Conservation (phyloP, 2,888 invertebrate genomes). For the Caenorhabditis angaria region DNA sequence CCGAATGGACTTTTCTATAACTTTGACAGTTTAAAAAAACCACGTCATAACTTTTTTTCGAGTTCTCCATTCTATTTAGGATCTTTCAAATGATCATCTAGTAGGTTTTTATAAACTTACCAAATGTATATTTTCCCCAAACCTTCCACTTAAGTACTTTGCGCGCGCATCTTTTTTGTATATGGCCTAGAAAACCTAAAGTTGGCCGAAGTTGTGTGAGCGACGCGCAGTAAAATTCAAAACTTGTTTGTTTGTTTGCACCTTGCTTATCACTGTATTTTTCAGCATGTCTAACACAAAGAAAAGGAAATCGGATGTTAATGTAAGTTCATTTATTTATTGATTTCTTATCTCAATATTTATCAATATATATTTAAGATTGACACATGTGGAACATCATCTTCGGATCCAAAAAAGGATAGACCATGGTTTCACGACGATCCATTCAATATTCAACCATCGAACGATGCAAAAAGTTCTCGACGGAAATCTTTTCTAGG, state of each 20-base stretch:
- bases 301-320: slow-evolving; percentile 37
- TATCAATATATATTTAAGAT: slow-evolving; percentile 12
- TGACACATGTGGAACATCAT: slow-evolving; percentile 23
- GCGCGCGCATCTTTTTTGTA: not conserved
- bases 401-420: slow-evolving; percentile 21
- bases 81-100: too few relatives aligned
- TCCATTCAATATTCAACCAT: not conserved
- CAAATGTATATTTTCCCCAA: too few relatives aligned
- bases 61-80: too few relatives aligned
- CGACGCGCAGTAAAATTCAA: too few relatives aligned
- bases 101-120: too few relatives aligned
- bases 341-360: not conserved
- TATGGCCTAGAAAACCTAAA: not conserved
- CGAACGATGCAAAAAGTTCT: slow-evolving; percentile 5
- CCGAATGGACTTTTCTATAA: too few relatives aligned
- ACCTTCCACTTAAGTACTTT: too few relatives aligned
- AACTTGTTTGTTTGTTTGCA: too few relatives aligned
- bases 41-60: too few relatives aligned
- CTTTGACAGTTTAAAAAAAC: too few relatives aligned
- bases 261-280: too few relatives aligned
- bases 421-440: slow-evolving; percentile 32
- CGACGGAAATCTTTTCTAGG: slow-evolving; percentile 22
- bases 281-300: slow-evolving; percentile 34
- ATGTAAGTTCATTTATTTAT: slow-evolving; percentile 19
- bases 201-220: not conserved